phyloP scores from a whole-genome alignment of 2,113 vertebrate genomes.

The Origma solitaria region DNA sequence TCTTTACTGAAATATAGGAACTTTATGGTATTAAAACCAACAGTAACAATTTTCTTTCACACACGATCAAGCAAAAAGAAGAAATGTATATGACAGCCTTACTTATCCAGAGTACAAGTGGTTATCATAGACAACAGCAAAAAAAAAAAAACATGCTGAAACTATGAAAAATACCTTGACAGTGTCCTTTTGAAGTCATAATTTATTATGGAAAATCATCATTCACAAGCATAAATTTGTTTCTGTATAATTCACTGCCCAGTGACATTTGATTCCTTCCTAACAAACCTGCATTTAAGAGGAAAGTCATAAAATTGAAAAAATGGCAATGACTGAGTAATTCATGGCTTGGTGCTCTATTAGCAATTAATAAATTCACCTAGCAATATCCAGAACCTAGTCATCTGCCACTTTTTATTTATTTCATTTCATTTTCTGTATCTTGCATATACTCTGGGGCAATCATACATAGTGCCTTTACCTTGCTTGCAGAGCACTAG shows the following conservation, averaged over 20 bases:
- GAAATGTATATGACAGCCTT: background rate
- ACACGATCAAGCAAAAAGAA: background rate
- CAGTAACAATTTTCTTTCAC: background rate
- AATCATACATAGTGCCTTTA: slow-evolving; percentile 49
- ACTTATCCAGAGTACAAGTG: background rate
- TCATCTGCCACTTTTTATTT: slow-evolving; percentile 59
- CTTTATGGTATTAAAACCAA: background rate
- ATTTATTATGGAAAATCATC: slow-evolving; percentile 39
- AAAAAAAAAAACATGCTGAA: background rate
- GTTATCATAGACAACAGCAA: background rate
- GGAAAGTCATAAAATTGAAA: slow-evolving; percentile 62
- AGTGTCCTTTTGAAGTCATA: slow-evolving; percentile 28
- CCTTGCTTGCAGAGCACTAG: slow-evolving; percentile 45
- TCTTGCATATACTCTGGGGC: slow-evolving; percentile 48
- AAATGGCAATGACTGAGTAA: slow-evolving; percentile 58
- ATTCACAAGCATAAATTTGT: slow-evolving; percentile 49
- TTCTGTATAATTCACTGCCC: slow-evolving; percentile 51
- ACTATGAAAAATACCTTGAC: slow-evolving; percentile 17
- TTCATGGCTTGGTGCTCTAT: slow-evolving; percentile 53
- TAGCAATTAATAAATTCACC: slow-evolving; percentile 72
- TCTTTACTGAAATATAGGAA: background rate
- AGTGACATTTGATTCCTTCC: slow-evolving; percentile 61
- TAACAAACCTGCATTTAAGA: slow-evolving; percentile 67
- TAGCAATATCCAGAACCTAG: slow-evolving; percentile 52
- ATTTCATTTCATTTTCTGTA: slow-evolving; percentile 64